A percentile compares a stretch with the other conserved stretches of the same genome.
Evolutionary conservation across 2,888 invertebrate genomes (phyloP).

Genomic region (Augochlorella aurata): DNA sequence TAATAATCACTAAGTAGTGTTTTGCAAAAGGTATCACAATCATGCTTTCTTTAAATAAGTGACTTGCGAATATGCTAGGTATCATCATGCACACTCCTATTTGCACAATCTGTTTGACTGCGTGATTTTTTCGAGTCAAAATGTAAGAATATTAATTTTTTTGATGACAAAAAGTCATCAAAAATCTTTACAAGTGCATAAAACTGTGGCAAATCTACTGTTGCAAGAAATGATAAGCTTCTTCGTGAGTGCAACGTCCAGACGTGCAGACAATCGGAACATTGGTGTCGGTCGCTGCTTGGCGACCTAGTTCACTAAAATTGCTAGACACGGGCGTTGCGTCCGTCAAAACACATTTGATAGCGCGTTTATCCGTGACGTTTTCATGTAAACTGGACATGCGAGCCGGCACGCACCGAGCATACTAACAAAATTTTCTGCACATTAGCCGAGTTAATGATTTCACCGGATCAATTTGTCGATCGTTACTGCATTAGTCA

Average conservation of each 20-base stretch:
- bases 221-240: no score
- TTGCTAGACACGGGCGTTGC: neutral
- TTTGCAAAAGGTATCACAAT: no score
- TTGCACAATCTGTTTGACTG: no score
- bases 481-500: slow-evolving; percentile 38
- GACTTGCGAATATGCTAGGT: no score
- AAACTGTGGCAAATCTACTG: no score
- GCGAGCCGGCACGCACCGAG: slow-evolving; percentile 2
- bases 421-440: slow-evolving; percentile 38
- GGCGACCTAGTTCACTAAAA: neutral
- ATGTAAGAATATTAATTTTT: no score
- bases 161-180: no score
- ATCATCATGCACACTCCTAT: no score
- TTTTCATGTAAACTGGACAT: slow-evolving; percentile 21
- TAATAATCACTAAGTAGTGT: no score
- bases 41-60: no score
- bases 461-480: slow-evolving; percentile 35
- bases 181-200: no score
- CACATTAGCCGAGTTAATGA: slow-evolving; percentile 33
- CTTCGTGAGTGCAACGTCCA: neutral
- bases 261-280: neutral
- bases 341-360: slow-evolving; percentile 10
- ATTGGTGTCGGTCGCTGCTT: neutral
- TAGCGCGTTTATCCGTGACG: slow-evolving; percentile 19
- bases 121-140: no score